Evolutionary conservation across 35 echinoderm and acorn worm species (phyloP).

Genomic region (Apostichopus parvimensis): DNA sequence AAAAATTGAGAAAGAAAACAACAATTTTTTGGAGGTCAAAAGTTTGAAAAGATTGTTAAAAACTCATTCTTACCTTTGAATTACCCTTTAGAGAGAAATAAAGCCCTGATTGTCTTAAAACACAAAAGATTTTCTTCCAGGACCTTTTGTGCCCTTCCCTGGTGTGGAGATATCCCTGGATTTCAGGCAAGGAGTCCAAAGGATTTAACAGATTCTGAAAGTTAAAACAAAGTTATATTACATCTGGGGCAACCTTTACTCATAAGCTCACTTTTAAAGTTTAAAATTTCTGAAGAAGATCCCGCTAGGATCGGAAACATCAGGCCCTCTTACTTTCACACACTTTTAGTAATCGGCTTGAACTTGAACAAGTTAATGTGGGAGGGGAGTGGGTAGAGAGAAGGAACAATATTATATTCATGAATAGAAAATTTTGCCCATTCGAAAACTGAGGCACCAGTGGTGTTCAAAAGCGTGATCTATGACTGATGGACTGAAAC

Average conservation of each 20-base stretch:
- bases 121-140: slow-evolving; percentile 96
- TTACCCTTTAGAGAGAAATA: slow-evolving; percentile 93
- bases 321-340: too few relatives aligned
- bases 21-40: background rate
- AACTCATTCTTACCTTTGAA: slow-evolving; percentile 79
- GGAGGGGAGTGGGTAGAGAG: background rate
- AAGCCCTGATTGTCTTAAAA: slow-evolving; percentile 87
- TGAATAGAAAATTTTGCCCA: too few relatives aligned
- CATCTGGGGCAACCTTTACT: background rate
- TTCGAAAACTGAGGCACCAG: too few relatives aligned
- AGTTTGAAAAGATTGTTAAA: background rate
- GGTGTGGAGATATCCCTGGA: slow-evolving; percentile 80
- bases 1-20: background rate
- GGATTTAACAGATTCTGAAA: slow-evolving; percentile 77
- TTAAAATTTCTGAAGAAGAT: background rate
- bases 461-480: too few relatives aligned
- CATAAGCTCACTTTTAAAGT: background rate
- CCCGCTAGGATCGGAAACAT: too few relatives aligned
- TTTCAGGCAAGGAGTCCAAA: slow-evolving; percentile 83
- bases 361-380: background rate
- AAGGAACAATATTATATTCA: too few relatives aligned
- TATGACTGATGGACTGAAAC: too few relatives aligned
- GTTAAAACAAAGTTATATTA: background rate
- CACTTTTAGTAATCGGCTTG: background rate
- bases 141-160: slow-evolving; percentile 93